phyloP scores from a whole-genome alignment of 2,113 vertebrate genomes.

The Ageneiosus marmoratus region DNA sequence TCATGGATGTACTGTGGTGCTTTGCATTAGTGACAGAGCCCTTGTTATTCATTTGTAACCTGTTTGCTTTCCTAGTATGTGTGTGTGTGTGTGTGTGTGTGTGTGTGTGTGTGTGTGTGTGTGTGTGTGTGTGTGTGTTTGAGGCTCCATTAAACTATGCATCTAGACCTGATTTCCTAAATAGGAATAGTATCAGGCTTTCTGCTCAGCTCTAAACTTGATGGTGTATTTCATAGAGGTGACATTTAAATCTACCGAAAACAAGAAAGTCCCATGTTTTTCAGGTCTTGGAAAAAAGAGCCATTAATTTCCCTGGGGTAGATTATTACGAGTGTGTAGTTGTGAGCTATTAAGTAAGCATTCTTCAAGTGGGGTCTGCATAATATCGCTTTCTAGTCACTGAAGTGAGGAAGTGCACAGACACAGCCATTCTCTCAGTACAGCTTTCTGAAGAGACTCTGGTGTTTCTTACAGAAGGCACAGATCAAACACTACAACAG shows the following conservation, averaged over 20 bases:
- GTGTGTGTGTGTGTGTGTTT: neutral
- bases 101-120: neutral
- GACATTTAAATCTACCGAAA: neutral
- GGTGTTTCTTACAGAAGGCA: conserved; percentile 24
- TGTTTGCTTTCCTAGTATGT: neutral
- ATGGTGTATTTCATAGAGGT: neutral
- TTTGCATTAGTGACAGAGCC: neutral
- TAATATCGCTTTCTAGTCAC: conserved; percentile 25
- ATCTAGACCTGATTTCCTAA: neutral
- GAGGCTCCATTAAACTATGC: neutral
- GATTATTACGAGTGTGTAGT: neutral
- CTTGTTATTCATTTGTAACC: neutral
- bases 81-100: neutral
- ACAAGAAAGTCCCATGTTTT: neutral
- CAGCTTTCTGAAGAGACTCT: conserved; percentile 14
- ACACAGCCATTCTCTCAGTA: conserved; percentile 29
- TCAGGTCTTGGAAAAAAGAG: neutral
- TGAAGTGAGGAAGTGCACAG: conserved; percentile 36
- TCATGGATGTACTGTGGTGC: neutral
- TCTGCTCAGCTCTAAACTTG: neutral
- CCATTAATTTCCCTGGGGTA: neutral
- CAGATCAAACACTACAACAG: conserved; percentile 2
- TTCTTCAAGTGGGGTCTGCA: conserved; percentile 7
- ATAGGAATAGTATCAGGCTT: neutral
- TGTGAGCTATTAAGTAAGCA: conserved; percentile 10